Conservation (phyloP, 2,888 invertebrate genomes). For the Ophion obscuratus region DNA sequence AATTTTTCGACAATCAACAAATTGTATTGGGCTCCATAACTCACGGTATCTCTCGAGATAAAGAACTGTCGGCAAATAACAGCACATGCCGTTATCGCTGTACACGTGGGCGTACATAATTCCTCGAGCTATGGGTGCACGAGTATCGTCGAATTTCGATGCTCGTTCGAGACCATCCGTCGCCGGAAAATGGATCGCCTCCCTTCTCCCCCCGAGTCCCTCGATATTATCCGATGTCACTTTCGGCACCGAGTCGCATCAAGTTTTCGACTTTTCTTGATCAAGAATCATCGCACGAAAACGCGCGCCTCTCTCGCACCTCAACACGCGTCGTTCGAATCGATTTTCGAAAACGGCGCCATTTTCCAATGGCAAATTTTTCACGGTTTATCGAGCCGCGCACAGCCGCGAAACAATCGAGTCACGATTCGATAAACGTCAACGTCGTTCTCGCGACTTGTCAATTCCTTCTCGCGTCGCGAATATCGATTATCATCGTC, state of each 20-base stretch:
- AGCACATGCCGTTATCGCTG: slow-evolving; percentile 82
- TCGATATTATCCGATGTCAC: slow-evolving; percentile 43
- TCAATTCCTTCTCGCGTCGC: background rate
- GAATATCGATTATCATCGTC: slow-evolving; percentile 7
- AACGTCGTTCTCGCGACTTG: slow-evolving; percentile 9
- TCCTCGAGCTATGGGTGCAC: slow-evolving; percentile 56
- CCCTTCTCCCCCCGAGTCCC: background rate
- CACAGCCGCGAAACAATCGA: slow-evolving; percentile 14
- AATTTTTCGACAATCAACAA: background rate
- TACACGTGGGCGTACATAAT: slow-evolving; percentile 82
- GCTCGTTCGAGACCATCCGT: slow-evolving; percentile 33
- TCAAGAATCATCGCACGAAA: slow-evolving; percentile 24
- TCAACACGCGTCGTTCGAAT: background rate
- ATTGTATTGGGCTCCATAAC: slow-evolving; percentile 62
- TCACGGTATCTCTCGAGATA: slow-evolving; percentile 82
- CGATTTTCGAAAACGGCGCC: slow-evolving; percentile 13
- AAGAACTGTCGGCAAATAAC: slow-evolving; percentile 81
- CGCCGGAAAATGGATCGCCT: background rate
- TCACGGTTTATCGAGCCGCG: background rate
- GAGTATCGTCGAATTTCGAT: slow-evolving; percentile 51
- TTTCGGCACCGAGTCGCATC: slow-evolving; percentile 19
- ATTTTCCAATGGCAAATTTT: slow-evolving; percentile 8
- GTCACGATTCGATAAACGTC: slow-evolving; percentile 27
- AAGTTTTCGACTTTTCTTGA: slow-evolving; percentile 17
- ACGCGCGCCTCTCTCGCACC: background rate